Percentiles rank a stretch among this genome's conserved stretches.
Evolutionary conservation across 2,888 invertebrate genomes (phyloP).

Genomic region (Aelia acuminata): DNA sequence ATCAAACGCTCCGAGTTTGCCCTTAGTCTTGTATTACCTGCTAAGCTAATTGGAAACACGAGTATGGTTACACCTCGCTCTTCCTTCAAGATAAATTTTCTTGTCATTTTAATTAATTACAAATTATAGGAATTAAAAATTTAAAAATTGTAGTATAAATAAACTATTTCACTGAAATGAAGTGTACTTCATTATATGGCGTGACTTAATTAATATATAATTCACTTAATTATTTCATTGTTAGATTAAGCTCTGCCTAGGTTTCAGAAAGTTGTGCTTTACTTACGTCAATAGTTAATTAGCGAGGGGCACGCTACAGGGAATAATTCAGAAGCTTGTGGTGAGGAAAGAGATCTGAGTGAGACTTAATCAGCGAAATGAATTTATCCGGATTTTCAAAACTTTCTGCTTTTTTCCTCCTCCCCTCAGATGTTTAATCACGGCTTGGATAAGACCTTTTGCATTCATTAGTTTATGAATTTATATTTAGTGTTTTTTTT

Average conservation of each 20-base stretch:
- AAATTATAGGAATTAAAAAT: not conserved
- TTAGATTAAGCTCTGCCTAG: not conserved
- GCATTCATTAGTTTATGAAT: not conserved
- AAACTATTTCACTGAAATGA: too few relatives aligned
- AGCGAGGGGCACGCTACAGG: not conserved
- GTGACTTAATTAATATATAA: not conserved
- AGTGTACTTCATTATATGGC: not conserved
- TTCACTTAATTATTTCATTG: not conserved
- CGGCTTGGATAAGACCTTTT: not conserved
- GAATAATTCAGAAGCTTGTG: not conserved
- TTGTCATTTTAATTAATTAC: not conserved
- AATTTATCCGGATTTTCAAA: not conserved
- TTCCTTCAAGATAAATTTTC: not conserved
- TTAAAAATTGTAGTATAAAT: too few relatives aligned
- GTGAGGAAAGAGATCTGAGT: not conserved
- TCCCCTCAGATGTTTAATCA: not conserved
- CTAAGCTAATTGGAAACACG: slow-evolving; percentile 14
- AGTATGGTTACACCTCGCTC: not conserved
- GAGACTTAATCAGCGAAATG: not conserved
- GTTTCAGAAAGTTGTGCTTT: not conserved
- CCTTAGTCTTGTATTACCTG: not conserved
- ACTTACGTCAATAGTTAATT: not conserved
- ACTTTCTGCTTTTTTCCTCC: not conserved
- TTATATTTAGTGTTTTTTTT: not conserved
- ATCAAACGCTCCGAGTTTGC: not conserved